Evolutionary conservation across 2,797 vertebrate species (phyloP).

Genomic region (Momotus momota): DNA sequence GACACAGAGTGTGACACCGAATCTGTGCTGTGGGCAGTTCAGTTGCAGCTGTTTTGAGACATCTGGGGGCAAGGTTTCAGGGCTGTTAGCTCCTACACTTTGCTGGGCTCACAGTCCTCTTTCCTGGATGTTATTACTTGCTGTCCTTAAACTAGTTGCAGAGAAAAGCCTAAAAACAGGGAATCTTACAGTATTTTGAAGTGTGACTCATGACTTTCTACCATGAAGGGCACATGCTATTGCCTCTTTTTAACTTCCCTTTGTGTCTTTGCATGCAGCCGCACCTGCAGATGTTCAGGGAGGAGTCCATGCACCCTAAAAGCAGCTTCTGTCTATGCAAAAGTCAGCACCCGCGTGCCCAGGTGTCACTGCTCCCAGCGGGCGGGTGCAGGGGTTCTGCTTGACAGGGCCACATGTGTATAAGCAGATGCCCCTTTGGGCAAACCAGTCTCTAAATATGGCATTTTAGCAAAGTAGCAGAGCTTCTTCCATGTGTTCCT

Average conservation of each 20-base stretch:
- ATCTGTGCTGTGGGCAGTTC: background rate
- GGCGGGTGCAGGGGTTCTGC: constrained; percentile 57
- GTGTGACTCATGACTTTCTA: constrained; percentile 50
- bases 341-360: constrained; percentile 57
- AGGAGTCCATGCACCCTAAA: constrained; percentile 55
- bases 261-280: constrained; percentile 61
- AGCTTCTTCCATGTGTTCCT: background rate
- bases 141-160: background rate
- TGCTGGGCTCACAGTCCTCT: background rate
- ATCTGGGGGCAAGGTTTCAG: background rate
- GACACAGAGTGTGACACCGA: background rate
- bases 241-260: constrained; percentile 57
- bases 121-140: background rate
- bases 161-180: background rate
- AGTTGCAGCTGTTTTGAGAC: background rate
- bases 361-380: constrained; percentile 57
- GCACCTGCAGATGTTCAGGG: constrained; percentile 68
- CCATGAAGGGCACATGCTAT: background rate
- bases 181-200: background rate
- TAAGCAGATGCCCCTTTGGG: constrained; percentile 16
- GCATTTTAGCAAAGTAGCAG: background rate
- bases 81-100: background rate
- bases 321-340: constrained; percentile 68
- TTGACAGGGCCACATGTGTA: background rate
- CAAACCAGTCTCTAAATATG: background rate